Base-by-base conservation (phyloP, 2,797 vertebrate species). In the Urophycis tenuis region DNA sequence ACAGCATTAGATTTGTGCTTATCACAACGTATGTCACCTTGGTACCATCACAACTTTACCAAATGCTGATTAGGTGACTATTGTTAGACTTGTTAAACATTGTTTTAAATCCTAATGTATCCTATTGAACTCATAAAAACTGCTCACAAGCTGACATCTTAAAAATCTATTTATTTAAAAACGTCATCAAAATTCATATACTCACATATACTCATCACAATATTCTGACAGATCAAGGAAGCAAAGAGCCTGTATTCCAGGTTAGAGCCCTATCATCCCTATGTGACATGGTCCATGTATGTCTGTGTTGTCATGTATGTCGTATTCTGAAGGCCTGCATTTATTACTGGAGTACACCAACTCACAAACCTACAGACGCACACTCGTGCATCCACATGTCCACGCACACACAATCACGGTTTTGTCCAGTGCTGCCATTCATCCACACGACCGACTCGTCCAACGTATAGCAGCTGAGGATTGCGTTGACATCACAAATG, bases 151-250 rank as follows among this genome's bases (percentile, higher is more conserved):
- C 78, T 45, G 17, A 82, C 79, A 81, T 86, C 74, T 85, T 90
- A 89, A 72, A 90, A 90, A 90, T 90, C 85, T 85, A 85, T 91
- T 91, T 89, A 90, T 92, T 91, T 36, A 85, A 87, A 89, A 82
- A 85, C 71, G 82, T 49, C 77, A 77, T 80, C 74, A 85, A 53
- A 74, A 81, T 78, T 85, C 84, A 81, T 87, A 53, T 30, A 15
- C 64, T 69, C 64, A 11, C 29, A 69, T 77, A 81, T 77, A 84
- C 76, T 83, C 77, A 72, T 79, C 77, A 81, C 78, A 78, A 79
- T 75, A 82, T n/a, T 80, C 83, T 79, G 75, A 83, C 60, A 77
- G 83, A 83, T 67, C 5, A 74, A 81, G 74, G 78, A 79, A 83
- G 80, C 76, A 30, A 25, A 30, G n/a, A 9, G 3, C 6, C 64